Percentiles rank a stretch among this genome's conserved stretches.
phyloP scores from a whole-genome alignment of 2,113 vertebrate species.

The Columbina picui region DNA sequence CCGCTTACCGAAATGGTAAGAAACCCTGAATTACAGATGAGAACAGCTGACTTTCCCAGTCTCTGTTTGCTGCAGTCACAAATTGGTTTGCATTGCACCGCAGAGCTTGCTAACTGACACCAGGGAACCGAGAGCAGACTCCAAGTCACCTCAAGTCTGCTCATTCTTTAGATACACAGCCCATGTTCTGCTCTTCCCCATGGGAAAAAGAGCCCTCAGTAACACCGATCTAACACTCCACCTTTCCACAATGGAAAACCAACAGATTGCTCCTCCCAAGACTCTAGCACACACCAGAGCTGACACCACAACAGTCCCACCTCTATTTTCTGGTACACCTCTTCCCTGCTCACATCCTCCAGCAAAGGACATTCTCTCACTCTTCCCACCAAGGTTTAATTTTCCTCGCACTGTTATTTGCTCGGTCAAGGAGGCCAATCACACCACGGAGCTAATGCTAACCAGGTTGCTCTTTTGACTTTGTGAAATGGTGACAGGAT shows the following conservation, averaged over 20 bases:
- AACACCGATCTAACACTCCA: not conserved
- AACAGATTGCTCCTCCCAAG: not conserved
- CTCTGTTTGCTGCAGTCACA: not conserved
- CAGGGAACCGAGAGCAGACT: not conserved
- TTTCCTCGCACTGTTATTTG: not conserved
- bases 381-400: not conserved
- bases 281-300: fast-evolving
- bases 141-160: not conserved
- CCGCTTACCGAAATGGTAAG: not conserved
- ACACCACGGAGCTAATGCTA: not conserved
- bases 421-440: not conserved
- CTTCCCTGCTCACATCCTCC: not conserved
- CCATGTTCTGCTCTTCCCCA: not conserved
- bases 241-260: not conserved
- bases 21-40: not conserved
- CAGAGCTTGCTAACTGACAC: not conserved
- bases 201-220: not conserved
- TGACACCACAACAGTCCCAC: not conserved
- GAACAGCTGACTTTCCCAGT: not conserved
- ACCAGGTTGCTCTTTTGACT: not conserved
- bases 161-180: not conserved
- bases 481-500: not conserved
- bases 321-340: not conserved
- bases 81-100: not conserved
- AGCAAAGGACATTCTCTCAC: fast-evolving